Evolutionary conservation across 2,797 vertebrate species (phyloP), one percentile per base, ranked within the genome.

Genomic region (Clarias fuscus): DNA sequence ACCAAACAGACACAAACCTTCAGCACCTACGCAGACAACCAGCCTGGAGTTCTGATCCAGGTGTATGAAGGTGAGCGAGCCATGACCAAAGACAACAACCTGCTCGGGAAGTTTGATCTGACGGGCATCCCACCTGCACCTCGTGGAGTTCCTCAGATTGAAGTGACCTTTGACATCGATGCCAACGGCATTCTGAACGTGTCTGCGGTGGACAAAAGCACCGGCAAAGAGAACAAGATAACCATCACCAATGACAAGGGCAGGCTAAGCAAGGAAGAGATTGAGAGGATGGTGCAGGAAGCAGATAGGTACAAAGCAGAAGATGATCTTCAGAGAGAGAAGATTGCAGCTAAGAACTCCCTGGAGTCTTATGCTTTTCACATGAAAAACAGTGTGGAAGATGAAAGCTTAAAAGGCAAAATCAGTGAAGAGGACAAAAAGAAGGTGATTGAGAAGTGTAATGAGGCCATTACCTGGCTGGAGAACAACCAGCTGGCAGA

Each of bases 141-240:
- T 15, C 83, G 86, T 6, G 83, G 86, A 30, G 90, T 91, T 43
- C 90, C 90, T 27, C 89, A 90, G 87, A 90, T 91, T 1, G 90
- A 90, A 56, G 90, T 91, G 77, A 90, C 90, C 48, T 89, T 90
- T 62, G 90, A 91, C 88, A 79, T 90, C 0, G 90, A 91, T 20
- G 89, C 90, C 68, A 91, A 90, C 5, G 89, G 90, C 30, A 91
- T 91, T 68, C 88, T 91, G 33, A 91, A 90, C 11, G 90, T 91
- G 81, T 91, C 89, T 0, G 89, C 89, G 1, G 87, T 84, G 80
- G 90, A 91, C 87, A 91, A 91, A 83, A 91, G 90, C 86, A 91
- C 86, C 8, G 90, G 90, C 70, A 90, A 90, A 82, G 85, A 89
- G 85, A 91, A 91, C 86, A 91, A 91, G 79, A 91, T 91, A 84